These are phyloP conservation scores for Nilaparvata lugens DNA, from an alignment of 1,140 invertebrate species.

Conservation along the genomic window DNA sequence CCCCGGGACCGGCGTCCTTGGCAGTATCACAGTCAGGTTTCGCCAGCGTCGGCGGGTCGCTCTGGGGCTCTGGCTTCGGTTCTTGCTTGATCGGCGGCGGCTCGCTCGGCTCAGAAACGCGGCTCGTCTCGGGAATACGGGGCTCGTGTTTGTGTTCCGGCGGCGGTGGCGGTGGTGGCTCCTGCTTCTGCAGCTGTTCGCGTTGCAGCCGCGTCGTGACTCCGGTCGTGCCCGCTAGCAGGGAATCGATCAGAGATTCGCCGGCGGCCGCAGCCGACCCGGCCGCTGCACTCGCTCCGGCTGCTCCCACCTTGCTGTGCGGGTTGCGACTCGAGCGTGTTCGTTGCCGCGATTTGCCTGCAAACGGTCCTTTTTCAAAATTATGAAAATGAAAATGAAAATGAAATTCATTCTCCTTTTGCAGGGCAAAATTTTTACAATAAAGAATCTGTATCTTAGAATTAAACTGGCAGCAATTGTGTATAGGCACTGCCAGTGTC, in stretches of 20 bases:
- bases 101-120: too few species aligned
- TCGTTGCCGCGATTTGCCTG: slow-evolving; percentile 35
- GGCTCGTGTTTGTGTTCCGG: background rate
- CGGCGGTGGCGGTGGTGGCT: slow-evolving; percentile 16
- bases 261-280: background rate
- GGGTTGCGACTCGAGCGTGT: slow-evolving; percentile 28
- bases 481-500: too few species aligned
- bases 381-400: too few species aligned
- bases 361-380: too few species aligned
- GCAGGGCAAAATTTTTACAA: too few species aligned
- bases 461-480: too few species aligned
- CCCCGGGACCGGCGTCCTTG: background rate
- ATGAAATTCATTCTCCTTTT: too few species aligned
- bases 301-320: slow-evolving; percentile 34
- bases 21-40: too few species aligned
- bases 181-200: slow-evolving; percentile 55
- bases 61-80: slow-evolving; percentile 1
- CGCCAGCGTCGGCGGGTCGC: too few species aligned
- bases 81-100: background rate
- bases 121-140: too few species aligned
- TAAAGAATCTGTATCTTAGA: too few species aligned
- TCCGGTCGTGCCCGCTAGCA: slow-evolving; percentile 27
- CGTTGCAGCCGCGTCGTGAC: slow-evolving; percentile 70
- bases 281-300: slow-evolving; percentile 7
- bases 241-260: slow-evolving; percentile 15